Percentiles rank a stretch among this genome's conserved stretches.
Conservation (phyloP, 2,888 invertebrate species). For the Drosophila recens region DNA sequence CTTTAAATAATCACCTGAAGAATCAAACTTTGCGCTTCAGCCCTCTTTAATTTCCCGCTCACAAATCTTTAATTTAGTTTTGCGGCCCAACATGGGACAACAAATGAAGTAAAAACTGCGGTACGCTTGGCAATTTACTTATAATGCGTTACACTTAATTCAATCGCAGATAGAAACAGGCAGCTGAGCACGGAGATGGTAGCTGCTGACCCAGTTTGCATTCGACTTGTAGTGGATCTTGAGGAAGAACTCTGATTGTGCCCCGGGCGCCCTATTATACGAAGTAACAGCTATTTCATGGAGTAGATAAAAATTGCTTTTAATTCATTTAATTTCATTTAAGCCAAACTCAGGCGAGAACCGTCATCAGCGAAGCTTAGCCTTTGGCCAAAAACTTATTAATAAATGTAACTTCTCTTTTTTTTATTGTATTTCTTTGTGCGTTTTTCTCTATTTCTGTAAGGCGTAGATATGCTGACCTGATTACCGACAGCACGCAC, state of each 20-base stretch:
- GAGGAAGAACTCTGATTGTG: conserved; percentile 21
- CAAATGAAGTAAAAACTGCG: conserved; percentile 24
- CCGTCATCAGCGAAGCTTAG: conserved; percentile 41
- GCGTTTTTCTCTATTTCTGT: conserved; percentile 20
- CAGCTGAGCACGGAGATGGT: conserved; percentile 21
- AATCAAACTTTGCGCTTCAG: no score
- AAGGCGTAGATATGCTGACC: conserved; percentile 51
- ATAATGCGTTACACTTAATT: conserved; percentile 53
- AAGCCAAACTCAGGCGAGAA: conserved; percentile 40
- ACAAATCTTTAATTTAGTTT: neutral
- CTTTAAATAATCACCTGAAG: no score
- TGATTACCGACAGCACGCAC: conserved; percentile 63
- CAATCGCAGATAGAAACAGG: conserved; percentile 44
- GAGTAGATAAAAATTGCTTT: conserved; percentile 46
- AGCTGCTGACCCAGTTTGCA: conserved; percentile 41
- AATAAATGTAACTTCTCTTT: conserved; percentile 38
- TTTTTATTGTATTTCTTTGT: conserved; percentile 24
- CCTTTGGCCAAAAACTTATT: conserved; percentile 58
- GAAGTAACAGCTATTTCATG: conserved; percentile 8
- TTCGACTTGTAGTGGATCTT: conserved; percentile 16
- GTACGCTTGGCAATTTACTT: conserved; percentile 33
- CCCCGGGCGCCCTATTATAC: conserved; percentile 39
- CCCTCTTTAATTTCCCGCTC: neutral
- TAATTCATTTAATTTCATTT: conserved; percentile 60
- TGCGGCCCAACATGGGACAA: neutral